Conservation (phyloP, 64 coral and sea anemone species). For the Stylophora pistillata region DNA sequence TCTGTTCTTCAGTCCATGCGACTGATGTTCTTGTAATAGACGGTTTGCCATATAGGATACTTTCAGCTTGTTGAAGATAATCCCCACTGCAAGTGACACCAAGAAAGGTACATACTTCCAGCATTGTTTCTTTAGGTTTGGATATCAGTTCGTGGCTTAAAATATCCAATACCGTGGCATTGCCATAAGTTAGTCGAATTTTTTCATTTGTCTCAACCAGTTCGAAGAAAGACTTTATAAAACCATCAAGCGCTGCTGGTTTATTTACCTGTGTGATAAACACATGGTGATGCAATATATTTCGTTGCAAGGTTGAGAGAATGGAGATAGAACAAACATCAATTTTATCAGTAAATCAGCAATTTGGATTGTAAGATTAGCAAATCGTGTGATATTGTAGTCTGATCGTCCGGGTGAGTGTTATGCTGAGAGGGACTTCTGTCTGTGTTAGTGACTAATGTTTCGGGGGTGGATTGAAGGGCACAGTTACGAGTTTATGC, state of each 20-base stretch:
- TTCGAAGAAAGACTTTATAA: constrained; percentile 32
- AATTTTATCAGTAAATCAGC: no score
- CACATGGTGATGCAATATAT: background rate
- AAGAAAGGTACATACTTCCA: constrained; percentile 41
- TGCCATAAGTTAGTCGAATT: constrained; percentile 10
- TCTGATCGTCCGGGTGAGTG: no score
- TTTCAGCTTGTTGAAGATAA: constrained; percentile 45
- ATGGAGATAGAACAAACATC: no score
- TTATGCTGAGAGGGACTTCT: no score
- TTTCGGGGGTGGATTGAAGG: no score
- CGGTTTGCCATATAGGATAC: constrained; percentile 45
- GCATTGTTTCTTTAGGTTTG: constrained; percentile 51
- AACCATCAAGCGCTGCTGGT: background rate
- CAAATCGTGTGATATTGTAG: no score
- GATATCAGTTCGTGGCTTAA: constrained; percentile 44
- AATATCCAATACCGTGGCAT: constrained; percentile 6
- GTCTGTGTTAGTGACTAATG: no score
- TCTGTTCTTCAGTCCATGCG: constrained; percentile 49
- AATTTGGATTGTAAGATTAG: no score
- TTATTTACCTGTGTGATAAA: constrained; percentile 4
- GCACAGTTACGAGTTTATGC: no score
- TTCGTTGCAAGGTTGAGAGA: no score
- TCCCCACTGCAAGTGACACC: constrained; percentile 2
- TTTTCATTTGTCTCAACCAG: constrained; percentile 19
- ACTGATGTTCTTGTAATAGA: constrained; percentile 47